These are phyloP conservation scores for Pogona vitticeps DNA, from an alignment of 2,113 vertebrate genomes.

Conservation along the genomic window DNA sequence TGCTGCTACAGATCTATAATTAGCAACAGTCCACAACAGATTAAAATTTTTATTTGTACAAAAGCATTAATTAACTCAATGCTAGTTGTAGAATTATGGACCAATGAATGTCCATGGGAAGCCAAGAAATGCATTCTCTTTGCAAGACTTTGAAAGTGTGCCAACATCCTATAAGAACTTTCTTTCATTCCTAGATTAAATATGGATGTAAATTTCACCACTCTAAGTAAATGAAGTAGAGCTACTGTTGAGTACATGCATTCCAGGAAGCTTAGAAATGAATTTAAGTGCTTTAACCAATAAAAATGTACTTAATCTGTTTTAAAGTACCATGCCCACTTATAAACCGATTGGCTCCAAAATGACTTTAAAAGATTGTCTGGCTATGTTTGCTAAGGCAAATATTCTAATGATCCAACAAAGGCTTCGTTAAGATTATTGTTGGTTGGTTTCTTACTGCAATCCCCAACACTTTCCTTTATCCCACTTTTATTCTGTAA, in stretches of 20 bases:
- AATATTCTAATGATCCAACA: constrained; percentile 8
- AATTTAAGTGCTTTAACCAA: background rate
- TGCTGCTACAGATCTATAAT: constrained; percentile 54
- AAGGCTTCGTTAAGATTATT: background rate
- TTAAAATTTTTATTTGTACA: constrained; percentile 60
- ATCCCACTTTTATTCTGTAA: background rate
- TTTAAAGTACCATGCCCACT: constrained; percentile 16
- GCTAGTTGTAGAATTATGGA: constrained; percentile 53
- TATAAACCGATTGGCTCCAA: constrained; percentile 11
- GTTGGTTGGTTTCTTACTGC: background rate
- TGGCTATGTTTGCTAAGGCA: background rate
- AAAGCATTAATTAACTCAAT: constrained; percentile 57
- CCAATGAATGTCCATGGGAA: constrained; percentile 51
- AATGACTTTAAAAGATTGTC: constrained; percentile 11
- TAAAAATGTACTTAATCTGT: constrained; percentile 37
- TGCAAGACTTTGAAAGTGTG: constrained; percentile 49
- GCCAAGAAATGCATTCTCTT: constrained; percentile 64
- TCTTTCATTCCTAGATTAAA: constrained; percentile 50
- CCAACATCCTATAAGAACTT: constrained; percentile 59
- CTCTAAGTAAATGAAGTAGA: constrained; percentile 26
- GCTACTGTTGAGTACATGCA: constrained; percentile 19
- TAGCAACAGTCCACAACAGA: constrained; percentile 47
- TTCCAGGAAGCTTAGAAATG: constrained; percentile 38
- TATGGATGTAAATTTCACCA: constrained; percentile 27
- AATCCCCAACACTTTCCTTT: background rate